A percentile compares a stretch with the other conserved stretches of the same genome.
phyloP scores from a whole-genome alignment of 1,140 invertebrate species.

The Vanessa tameamea region DNA sequence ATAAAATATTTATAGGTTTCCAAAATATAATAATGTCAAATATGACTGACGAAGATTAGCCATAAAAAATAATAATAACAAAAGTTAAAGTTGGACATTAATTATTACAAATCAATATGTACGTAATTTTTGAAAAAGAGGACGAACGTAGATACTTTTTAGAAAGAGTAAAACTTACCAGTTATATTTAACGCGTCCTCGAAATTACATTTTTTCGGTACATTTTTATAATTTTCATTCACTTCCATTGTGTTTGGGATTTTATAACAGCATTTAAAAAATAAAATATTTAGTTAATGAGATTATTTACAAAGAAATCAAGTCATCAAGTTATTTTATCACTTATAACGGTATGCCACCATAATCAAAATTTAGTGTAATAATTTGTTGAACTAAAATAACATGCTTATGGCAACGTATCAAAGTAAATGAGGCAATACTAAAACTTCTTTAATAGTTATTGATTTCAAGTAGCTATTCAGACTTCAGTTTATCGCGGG shows the following conservation, averaged over 20 bases:
- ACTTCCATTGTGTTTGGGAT: conserved; percentile 1
- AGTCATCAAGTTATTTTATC: too few species aligned
- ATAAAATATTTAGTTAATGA: too few species aligned
- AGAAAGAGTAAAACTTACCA: conserved; percentile 30
- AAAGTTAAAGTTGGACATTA: too few species aligned
- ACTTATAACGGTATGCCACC: too few species aligned
- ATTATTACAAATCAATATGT: too few species aligned
- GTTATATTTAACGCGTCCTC: conserved; percentile 42
- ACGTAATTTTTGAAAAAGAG: too few species aligned
- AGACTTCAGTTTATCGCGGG: not conserved
- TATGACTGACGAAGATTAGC: too few species aligned
- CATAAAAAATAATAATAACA: too few species aligned
- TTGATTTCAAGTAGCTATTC: not conserved
- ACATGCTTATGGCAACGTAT: not conserved
- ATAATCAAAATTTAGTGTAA: not conserved
- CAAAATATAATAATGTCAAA: too few species aligned
- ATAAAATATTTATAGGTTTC: too few species aligned
- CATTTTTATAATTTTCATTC: not conserved
- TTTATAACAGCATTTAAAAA: too few species aligned
- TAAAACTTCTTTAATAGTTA: not conserved
- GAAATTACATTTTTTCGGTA: conserved; percentile 28
- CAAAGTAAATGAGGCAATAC: not conserved
- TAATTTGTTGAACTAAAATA: not conserved
- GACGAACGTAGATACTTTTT: not conserved
- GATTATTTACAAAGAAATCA: too few species aligned